Percentiles rank a stretch among this genome's conserved stretches.
phyloP scores from a whole-genome alignment of 2,113 vertebrate species.

The Sitta europaea region DNA sequence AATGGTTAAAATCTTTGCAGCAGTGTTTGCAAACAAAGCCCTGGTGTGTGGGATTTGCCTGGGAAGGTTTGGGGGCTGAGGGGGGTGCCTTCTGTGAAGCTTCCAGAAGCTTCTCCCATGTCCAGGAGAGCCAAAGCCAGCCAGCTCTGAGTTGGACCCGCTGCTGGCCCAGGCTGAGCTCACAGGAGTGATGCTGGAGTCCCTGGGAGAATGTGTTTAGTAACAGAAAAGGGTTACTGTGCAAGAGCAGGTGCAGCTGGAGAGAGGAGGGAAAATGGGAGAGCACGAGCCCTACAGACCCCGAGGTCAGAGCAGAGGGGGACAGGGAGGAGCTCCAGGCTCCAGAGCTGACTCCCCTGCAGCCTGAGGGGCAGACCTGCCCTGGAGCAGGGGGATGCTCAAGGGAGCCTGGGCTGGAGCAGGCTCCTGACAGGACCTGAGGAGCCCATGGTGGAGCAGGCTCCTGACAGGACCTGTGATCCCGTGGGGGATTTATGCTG shows the following conservation, averaged over 20 bases:
- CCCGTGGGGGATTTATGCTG: neutral
- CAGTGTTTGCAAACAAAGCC: neutral
- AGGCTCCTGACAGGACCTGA: neutral
- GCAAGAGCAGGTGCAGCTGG: neutral
- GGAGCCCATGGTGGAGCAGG: neutral
- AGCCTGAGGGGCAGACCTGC: neutral
- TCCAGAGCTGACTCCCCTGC: neutral
- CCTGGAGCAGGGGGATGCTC: neutral
- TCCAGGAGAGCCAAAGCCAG: rapidly evolving
- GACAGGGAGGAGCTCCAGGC: neutral
- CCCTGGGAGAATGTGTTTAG: neutral
- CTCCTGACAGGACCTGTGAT: neutral
- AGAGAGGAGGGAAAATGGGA: neutral
- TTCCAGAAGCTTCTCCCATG: neutral
- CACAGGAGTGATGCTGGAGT: neutral
- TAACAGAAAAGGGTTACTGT: neutral
- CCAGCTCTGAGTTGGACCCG: rapidly evolving
- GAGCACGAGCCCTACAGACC: neutral
- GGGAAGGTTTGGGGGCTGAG: neutral
- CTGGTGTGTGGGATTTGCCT: neutral
- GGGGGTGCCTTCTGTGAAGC: neutral
- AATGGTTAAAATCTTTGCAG: neutral
- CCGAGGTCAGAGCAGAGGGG: neutral
- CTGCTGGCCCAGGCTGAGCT: neutral
- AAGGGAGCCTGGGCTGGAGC: neutral